Percentiles rank a stretch among this genome's conserved stretches.
phyloP scores from a whole-genome alignment of 92 coral and sea anemone species.

The Epizoanthus stellaris region DNA sequence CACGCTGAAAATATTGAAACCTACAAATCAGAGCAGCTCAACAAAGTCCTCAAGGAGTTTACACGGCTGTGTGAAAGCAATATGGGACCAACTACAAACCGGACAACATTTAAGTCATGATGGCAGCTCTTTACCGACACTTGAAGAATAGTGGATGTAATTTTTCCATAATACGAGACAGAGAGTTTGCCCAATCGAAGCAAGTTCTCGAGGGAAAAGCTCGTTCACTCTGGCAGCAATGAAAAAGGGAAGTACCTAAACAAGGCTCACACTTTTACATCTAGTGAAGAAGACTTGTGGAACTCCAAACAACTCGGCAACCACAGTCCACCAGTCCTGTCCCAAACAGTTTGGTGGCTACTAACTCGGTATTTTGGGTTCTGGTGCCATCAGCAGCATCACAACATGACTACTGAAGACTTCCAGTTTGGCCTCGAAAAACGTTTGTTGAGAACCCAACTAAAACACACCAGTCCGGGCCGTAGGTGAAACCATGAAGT shows the following conservation, averaged over 20 bases:
- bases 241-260: constrained; percentile 11
- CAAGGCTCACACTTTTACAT: not conserved
- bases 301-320: constrained; percentile 31
- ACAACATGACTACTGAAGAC: constrained; percentile 52
- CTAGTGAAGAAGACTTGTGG: constrained; percentile 31
- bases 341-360: constrained; percentile 60
- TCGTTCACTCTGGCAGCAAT: not conserved
- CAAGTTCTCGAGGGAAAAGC: constrained; percentile 31
- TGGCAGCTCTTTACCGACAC: constrained; percentile 42
- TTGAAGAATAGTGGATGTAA: constrained; percentile 53
- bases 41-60: too few relatives aligned
- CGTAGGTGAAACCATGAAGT: constrained; percentile 50
- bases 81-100: constrained; percentile 4
- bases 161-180: constrained; percentile 42
- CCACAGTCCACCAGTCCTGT: constrained; percentile 25
- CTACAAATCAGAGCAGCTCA: too few relatives aligned
- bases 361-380: constrained; percentile 55
- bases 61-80: too few relatives aligned
- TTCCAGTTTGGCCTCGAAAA: constrained; percentile 10
- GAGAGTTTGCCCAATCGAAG: constrained; percentile 31
- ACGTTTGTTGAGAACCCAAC: constrained; percentile 21
- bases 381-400: constrained; percentile 56
- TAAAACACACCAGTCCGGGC: constrained; percentile 46
- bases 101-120: constrained; percentile 42
- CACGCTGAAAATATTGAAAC: too few relatives aligned